A percentile compares a stretch with the other conserved stretches of the same genome.
Conservation (phyloP, 1,140 invertebrate species). For the Nylanderia fulva region DNA sequence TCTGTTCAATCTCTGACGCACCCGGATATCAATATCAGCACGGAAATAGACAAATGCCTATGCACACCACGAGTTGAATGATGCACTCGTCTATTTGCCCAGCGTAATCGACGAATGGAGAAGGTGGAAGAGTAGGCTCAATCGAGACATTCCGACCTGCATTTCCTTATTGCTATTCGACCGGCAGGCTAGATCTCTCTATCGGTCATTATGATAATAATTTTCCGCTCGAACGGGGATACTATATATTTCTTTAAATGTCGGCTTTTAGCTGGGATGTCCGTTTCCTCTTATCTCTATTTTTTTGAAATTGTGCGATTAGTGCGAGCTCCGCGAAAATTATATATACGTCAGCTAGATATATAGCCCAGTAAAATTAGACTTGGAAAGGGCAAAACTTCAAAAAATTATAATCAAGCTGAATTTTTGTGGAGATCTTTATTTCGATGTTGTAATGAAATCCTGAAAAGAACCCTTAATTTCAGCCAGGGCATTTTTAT, state of each 20-base stretch:
- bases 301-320: background rate
- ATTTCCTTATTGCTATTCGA: constrained; percentile 82
- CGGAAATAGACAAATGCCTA: constrained; percentile 67
- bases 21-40: constrained; percentile 65
- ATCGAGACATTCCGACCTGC: constrained; percentile 83
- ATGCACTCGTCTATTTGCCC: constrained; percentile 68
- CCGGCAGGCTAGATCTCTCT: constrained; percentile 65
- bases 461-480: no score
- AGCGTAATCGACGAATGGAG: constrained; percentile 67
- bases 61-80: constrained; percentile 58
- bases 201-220: constrained; percentile 81
- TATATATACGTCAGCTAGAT: no score
- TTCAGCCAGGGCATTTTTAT: no score
- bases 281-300: constrained; percentile 3
- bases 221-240: constrained; percentile 79
- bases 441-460: no score
- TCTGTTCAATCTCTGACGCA: constrained; percentile 37
- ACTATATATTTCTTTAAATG: constrained; percentile 69
- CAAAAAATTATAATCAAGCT: no score
- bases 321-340: no score
- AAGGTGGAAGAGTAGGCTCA: constrained; percentile 40
- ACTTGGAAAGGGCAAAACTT: no score
- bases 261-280: constrained; percentile 25
- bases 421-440: no score
- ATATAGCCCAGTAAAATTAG: no score